Conservation (phyloP, 1,140 invertebrate species). For the Lerema accius region DNA sequence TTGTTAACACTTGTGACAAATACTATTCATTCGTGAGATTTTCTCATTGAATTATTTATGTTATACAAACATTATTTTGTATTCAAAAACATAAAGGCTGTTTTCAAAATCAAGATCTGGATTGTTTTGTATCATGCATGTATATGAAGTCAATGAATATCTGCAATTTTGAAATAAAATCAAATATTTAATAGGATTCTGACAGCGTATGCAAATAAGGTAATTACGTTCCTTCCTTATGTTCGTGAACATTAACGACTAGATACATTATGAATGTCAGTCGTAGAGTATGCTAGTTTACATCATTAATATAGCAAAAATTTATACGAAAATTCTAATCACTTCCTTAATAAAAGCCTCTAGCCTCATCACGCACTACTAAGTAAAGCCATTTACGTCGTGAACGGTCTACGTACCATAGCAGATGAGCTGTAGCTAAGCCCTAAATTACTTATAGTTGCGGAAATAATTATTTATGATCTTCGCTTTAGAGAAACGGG, state of each 20-base stretch:
- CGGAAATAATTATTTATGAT: constrained; percentile 38
- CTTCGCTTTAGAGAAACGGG: constrained; percentile 9
- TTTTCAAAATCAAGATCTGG: too few species aligned
- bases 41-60: too few species aligned
- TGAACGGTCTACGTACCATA: constrained; percentile 14
- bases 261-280: not conserved
- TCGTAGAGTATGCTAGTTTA: not conserved
- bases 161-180: too few species aligned
- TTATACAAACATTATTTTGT: too few species aligned
- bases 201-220: too few species aligned
- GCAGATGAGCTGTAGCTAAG: constrained; percentile 14
- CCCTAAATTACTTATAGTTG: constrained; percentile 17
- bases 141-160: too few species aligned
- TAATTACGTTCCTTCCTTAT: too few species aligned
- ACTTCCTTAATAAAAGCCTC: constrained; percentile 1
- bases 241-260: not conserved
- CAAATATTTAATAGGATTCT: too few species aligned
- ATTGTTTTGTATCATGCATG: too few species aligned
- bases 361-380: constrained; percentile 2
- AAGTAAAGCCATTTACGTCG: not conserved
- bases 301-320: not conserved
- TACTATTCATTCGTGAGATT: too few species aligned
- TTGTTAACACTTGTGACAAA: too few species aligned
- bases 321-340: not conserved
- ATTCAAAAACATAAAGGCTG: too few species aligned